Evolutionary conservation across 2,888 invertebrate genomes (phyloP).

Genomic region (Drosophila gaucha): DNA sequence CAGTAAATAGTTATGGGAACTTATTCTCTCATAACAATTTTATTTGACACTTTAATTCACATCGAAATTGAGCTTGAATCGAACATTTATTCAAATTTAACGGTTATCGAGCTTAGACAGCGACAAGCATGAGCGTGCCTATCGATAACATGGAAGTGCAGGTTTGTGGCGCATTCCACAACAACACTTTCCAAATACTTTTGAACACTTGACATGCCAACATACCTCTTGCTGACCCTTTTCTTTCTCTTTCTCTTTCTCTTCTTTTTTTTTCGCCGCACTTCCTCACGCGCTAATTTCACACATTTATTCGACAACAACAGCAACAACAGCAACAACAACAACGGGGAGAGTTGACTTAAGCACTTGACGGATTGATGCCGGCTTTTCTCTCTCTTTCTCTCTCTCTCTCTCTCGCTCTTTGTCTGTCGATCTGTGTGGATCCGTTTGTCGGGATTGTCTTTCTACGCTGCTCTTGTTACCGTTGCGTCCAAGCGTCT

Average conservation of each 20-base stretch:
- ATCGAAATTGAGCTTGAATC: neutral
- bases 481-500: slow-evolving; percentile 64
- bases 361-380: slow-evolving; percentile 35
- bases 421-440: slow-evolving; percentile 4
- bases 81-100: neutral
- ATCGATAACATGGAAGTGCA: slow-evolving; percentile 15
- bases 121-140: neutral
- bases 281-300: slow-evolving; percentile 61
- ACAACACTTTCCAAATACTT: slow-evolving; percentile 18
- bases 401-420: neutral
- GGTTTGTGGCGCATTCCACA: neutral
- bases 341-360: slow-evolving; percentile 18
- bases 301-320: slow-evolving; percentile 39
- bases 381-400: slow-evolving; percentile 16
- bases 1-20: neutral
- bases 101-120: neutral
- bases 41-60: neutral
- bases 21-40: neutral
- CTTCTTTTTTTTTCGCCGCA: slow-evolving; percentile 3
- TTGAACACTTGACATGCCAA: slow-evolving; percentile 8
- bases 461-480: slow-evolving; percentile 6
- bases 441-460: neutral
- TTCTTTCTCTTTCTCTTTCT: neutral
- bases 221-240: slow-evolving; percentile 26
- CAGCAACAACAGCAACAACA: slow-evolving; percentile 2